Percentiles rank a stretch among this genome's conserved stretches.
Evolutionary conservation across 53 echinoderm and acorn worm species (phyloP).

Genomic region (Astropecten irregularis): DNA sequence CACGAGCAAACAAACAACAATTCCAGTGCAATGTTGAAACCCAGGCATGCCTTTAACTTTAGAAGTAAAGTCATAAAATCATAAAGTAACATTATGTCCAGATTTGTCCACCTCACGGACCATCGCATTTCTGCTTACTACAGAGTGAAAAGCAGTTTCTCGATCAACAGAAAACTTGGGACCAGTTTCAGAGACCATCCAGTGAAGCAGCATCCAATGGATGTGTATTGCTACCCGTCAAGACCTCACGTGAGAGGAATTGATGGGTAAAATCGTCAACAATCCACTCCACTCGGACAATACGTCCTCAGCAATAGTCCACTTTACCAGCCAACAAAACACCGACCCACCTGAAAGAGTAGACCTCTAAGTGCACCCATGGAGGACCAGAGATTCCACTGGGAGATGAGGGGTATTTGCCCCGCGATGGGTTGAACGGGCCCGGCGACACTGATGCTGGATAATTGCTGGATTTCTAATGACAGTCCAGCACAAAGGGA

Average conservation of each 20-base stretch:
- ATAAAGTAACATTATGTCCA: no score
- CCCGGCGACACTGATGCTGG: neutral
- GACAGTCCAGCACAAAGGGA: neutral
- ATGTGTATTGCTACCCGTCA: no score
- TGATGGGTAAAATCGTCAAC: constrained; percentile 31
- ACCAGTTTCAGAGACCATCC: no score
- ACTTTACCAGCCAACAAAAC: constrained; percentile 26
- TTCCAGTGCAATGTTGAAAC: no score
- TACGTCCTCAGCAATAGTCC: constrained; percentile 25
- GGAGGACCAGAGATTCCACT: neutral
- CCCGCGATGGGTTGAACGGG: neutral
- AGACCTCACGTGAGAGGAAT: constrained; percentile 30
- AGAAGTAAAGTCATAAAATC: no score
- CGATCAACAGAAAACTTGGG: no score
- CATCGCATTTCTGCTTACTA: no score
- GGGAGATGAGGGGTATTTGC: neutral
- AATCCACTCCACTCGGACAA: constrained; percentile 11
- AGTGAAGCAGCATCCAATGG: no score
- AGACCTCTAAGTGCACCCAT: neutral
- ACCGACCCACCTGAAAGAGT: constrained; percentile 3
- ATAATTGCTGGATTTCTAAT: constrained; percentile 10
- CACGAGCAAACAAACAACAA: no score
- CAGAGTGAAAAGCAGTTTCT: no score
- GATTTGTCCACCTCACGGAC: no score
- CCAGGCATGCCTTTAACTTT: no score